A percentile compares a stretch with the other conserved stretches of the same genome.
Conservation (phyloP, 2,113 vertebrate genomes). For the Xiphophorus maculatus region DNA sequence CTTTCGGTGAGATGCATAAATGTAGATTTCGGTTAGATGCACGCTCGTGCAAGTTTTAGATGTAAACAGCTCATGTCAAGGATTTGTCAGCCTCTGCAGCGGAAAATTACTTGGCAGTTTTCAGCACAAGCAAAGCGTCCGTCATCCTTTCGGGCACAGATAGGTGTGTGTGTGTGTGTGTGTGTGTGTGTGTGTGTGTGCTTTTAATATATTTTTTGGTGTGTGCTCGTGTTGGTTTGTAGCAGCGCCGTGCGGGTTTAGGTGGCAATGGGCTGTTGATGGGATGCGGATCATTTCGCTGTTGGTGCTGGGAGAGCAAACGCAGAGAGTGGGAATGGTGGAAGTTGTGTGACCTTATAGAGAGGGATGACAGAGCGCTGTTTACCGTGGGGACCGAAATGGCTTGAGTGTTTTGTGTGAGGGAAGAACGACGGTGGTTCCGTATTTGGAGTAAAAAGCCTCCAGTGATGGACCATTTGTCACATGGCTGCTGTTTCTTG, state of each 20-base stretch:
- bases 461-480: too few relatives aligned
- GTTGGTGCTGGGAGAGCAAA: constrained; percentile 33
- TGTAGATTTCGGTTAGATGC: background rate
- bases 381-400: constrained; percentile 14
- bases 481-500: constrained; percentile 12
- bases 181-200: too few relatives aligned
- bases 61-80: constrained; percentile 25
- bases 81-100: constrained; percentile 22
- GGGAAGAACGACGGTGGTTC: constrained; percentile 22
- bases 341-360: constrained; percentile 52
- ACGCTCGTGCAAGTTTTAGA: constrained; percentile 46
- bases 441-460: constrained; percentile 33
- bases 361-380: constrained; percentile 35
- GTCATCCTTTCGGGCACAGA: background rate
- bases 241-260: constrained; percentile 56
- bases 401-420: constrained; percentile 17
- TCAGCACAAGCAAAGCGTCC: background rate
- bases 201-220: background rate
- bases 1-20: constrained; percentile 25
- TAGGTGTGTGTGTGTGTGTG: too few relatives aligned
- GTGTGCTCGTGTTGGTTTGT: constrained; percentile 26
- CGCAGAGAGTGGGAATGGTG: constrained; percentile 15
- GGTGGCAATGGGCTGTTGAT: constrained; percentile 41
- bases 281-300: constrained; percentile 47
- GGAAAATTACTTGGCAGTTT: constrained; percentile 46